Percentiles rank a stretch among this genome's conserved stretches.
These are phyloP conservation scores for Hanleya hanleyi DNA, from an alignment of 2,888 invertebrate genomes.

Conservation along the genomic window DNA sequence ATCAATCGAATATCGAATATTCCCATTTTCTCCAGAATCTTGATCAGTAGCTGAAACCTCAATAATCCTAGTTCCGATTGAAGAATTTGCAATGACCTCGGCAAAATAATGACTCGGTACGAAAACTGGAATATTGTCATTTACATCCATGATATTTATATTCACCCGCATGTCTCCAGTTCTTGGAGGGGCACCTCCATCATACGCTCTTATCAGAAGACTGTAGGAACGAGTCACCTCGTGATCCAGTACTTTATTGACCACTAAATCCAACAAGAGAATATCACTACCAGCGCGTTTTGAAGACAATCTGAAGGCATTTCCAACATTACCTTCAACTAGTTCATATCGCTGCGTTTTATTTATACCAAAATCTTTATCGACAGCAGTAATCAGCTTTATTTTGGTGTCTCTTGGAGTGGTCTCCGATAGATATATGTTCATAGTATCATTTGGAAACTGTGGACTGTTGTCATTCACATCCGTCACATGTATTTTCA, in stretches of 20 bases:
- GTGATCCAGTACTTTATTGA: conserved; percentile 93
- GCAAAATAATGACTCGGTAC: conserved; percentile 96
- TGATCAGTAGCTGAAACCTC: conserved; percentile 95
- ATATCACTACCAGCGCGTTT: conserved; percentile 93
- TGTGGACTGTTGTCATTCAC: conserved; percentile 92
- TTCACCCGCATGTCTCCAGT: conserved; percentile 88
- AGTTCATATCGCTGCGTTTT: conserved; percentile 95
- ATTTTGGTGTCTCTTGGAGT: conserved; percentile 93
- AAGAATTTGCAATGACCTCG: conserved; percentile 90
- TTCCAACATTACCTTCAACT: conserved; percentile 93
- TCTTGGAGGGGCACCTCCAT: conserved; percentile 89
- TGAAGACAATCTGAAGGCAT: conserved; percentile 90
- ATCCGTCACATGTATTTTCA: conserved; percentile 90
- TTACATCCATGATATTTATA: conserved; percentile 93
- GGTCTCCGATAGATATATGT: conserved; percentile 94
- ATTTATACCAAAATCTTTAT: conserved; percentile 86
- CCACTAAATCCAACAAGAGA: conserved; percentile 92
- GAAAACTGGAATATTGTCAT: conserved; percentile 97
- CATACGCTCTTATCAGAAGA: conserved; percentile 89
- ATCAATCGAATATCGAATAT: conserved; percentile 93
- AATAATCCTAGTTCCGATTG: conserved; percentile 93
- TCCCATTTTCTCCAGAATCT: conserved; percentile 92
- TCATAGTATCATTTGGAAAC: conserved; percentile 82
- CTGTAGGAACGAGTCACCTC: conserved; percentile 91
- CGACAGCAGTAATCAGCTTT: conserved; percentile 80